phyloP scores from a whole-genome alignment of 2,113 vertebrate genomes.

The Oryzias curvinotus region DNA sequence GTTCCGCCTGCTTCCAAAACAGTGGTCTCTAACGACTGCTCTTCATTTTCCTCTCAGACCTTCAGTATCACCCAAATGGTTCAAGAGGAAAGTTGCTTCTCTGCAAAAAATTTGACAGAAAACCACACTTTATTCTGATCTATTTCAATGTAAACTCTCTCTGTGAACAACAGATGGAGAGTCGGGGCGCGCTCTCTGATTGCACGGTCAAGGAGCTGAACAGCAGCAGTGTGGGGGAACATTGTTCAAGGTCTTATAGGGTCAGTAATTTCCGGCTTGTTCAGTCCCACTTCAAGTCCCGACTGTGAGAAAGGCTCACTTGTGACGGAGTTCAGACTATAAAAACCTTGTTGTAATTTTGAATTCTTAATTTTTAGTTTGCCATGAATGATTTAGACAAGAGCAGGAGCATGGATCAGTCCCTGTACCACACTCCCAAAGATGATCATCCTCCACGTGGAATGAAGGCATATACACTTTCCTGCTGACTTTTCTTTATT shows the following conservation, averaged over 20 bases:
- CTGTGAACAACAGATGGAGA: slow-evolving; percentile 65
- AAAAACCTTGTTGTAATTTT: background rate
- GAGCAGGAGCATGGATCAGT: slow-evolving; percentile 32
- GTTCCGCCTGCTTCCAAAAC: slow-evolving; percentile 27
- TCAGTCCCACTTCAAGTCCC: slow-evolving; percentile 27
- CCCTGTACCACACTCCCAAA: slow-evolving; percentile 50
- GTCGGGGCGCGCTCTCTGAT: slow-evolving; percentile 18
- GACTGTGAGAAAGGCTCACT: slow-evolving; percentile 9
- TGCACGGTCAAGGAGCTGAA: slow-evolving; percentile 18
- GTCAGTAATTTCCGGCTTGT: slow-evolving; percentile 58
- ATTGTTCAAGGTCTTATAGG: slow-evolving; percentile 36
- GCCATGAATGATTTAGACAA: slow-evolving; percentile 29
- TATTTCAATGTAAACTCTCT: slow-evolving; percentile 15
- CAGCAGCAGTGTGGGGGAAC: slow-evolving; percentile 31
- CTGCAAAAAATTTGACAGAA: background rate
- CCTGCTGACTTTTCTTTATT: background rate
- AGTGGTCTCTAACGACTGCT: slow-evolving; percentile 12
- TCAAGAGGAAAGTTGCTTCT: slow-evolving; percentile 70
- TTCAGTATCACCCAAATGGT: slow-evolving; percentile 78
- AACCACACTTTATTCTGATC: background rate
- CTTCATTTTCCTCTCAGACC: slow-evolving; percentile 26
- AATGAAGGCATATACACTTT: slow-evolving; percentile 41
- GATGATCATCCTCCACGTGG: slow-evolving; percentile 2
- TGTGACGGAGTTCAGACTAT: background rate
- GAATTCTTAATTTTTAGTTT: slow-evolving; percentile 32